A percentile compares a stretch with the other conserved stretches of the same genome.
Conservation (phyloP, 30 jellyfish, hydroid and myxozoan genomes). For the Pelagia noctiluca region DNA sequence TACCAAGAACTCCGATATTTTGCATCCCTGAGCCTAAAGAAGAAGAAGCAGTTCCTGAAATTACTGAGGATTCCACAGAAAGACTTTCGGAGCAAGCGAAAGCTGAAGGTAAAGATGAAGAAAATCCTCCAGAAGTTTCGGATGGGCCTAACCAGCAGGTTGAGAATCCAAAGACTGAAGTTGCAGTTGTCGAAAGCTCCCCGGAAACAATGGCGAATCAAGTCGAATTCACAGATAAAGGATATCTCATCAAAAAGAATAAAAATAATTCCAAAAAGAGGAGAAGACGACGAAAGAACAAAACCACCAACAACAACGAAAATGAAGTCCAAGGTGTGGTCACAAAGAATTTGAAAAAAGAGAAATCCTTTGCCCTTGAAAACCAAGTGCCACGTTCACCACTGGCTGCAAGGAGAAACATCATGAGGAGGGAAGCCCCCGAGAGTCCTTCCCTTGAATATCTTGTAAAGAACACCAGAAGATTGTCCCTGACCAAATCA, state of each 20-base stretch:
- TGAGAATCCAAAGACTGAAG: background rate
- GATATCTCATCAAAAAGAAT: constrained; percentile 55
- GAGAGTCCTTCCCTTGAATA: background rate
- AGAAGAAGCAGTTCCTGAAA: background rate
- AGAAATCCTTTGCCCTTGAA: background rate
- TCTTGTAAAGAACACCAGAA: background rate
- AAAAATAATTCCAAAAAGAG: constrained; percentile 15
- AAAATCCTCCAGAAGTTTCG: background rate
- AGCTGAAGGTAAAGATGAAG: constrained; percentile 18
- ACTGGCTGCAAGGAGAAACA: background rate
- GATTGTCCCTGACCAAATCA: background rate
- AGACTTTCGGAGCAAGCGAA: background rate
- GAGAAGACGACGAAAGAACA: constrained; percentile 56
- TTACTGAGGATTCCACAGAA: background rate
- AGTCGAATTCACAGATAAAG: constrained; percentile 49
- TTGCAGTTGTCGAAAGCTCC: constrained; percentile 52
- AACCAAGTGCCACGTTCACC: background rate
- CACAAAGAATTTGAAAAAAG: background rate
- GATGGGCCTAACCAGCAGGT: background rate
- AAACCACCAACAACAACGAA: constrained; percentile 14
- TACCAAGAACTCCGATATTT: constrained; percentile 86
- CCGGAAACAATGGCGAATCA: constrained; percentile 30
- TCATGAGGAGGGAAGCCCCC: background rate
- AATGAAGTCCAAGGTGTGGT: background rate
- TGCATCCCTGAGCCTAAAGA: constrained; percentile 83